A percentile compares a stretch with the other conserved stretches of the same genome.
phyloP scores from a whole-genome alignment of 2,797 vertebrate species.

The Halcyon badia region DNA sequence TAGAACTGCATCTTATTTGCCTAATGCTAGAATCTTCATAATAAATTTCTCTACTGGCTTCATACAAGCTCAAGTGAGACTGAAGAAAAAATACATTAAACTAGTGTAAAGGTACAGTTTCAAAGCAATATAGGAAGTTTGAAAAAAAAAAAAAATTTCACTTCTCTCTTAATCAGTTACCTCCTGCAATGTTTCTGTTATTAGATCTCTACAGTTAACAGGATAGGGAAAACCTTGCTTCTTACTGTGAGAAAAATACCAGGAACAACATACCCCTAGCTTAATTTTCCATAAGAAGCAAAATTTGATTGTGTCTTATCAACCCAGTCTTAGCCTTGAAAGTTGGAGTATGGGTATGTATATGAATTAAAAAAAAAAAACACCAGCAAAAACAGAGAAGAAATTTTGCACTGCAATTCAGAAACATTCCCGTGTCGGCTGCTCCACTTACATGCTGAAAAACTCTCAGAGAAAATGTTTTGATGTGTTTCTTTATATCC shows the following conservation, averaged over 20 bases:
- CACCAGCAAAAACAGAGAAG: neutral
- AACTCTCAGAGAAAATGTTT: neutral
- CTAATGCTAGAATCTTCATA: neutral
- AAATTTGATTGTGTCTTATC: neutral
- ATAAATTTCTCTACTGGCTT: neutral
- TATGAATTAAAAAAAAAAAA: neutral
- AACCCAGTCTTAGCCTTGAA: neutral
- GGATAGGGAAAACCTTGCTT: neutral
- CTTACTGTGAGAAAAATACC: neutral
- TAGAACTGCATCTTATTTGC: neutral
- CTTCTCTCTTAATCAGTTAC: neutral
- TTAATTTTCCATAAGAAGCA: neutral
- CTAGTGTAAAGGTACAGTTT: neutral
- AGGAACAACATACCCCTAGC: fast-evolving
- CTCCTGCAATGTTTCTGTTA: neutral
- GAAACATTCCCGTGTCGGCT: neutral
- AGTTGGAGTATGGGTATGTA: neutral
- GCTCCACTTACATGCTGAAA: neutral
- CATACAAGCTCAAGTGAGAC: neutral
- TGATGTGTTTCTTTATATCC: slow-evolving; percentile 1
- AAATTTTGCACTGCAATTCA: neutral
- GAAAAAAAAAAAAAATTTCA: neutral
- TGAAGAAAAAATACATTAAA: neutral
- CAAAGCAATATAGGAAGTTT: neutral
- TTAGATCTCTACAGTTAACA: neutral